These are phyloP conservation scores for Pocota personata DNA, from an alignment of 2,888 invertebrate species.

Conservation along the genomic window DNA sequence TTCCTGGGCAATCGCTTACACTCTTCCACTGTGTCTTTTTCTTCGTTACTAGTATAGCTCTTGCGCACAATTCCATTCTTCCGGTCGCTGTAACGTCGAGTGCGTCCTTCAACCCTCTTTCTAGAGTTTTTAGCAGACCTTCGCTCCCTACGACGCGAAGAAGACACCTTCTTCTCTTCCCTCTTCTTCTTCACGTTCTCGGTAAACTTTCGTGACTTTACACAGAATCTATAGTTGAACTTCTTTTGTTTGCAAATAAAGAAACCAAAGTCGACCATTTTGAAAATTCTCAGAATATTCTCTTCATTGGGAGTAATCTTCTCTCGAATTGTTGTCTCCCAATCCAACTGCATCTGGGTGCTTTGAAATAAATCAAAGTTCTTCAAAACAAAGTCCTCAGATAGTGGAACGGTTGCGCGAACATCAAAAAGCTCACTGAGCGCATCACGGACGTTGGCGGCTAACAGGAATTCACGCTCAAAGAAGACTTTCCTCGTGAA, in stretches of 20 bases:
- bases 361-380: slow-evolving; percentile 88
- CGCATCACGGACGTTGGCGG: slow-evolving; percentile 81
- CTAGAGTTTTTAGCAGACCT: slow-evolving; percentile 80
- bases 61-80: slow-evolving; percentile 81
- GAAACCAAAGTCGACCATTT: slow-evolving; percentile 91
- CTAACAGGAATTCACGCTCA: slow-evolving; percentile 81
- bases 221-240: slow-evolving; percentile 82
- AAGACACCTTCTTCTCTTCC: slow-evolving; percentile 80
- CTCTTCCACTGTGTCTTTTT: slow-evolving; percentile 82
- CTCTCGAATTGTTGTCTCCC: slow-evolving; percentile 84
- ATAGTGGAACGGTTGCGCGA: slow-evolving; percentile 87
- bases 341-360: slow-evolving; percentile 88
- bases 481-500: slow-evolving; percentile 83
- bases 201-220: slow-evolving; percentile 80
- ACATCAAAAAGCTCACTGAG: slow-evolving; percentile 85
- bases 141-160: slow-evolving; percentile 79
- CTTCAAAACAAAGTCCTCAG: slow-evolving; percentile 90
- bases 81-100: slow-evolving; percentile 81
- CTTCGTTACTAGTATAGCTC: slow-evolving; percentile 82
- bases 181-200: slow-evolving; percentile 81
- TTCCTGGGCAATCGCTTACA: slow-evolving; percentile 81
- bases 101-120: slow-evolving; percentile 81
- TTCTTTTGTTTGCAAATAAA: slow-evolving; percentile 83
- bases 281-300: slow-evolving; percentile 89
- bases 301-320: slow-evolving; percentile 85